Percentiles rank a stretch among this genome's conserved stretches.
phyloP scores from a whole-genome alignment of 2,888 invertebrate genomes.

The Ophraella communa region DNA sequence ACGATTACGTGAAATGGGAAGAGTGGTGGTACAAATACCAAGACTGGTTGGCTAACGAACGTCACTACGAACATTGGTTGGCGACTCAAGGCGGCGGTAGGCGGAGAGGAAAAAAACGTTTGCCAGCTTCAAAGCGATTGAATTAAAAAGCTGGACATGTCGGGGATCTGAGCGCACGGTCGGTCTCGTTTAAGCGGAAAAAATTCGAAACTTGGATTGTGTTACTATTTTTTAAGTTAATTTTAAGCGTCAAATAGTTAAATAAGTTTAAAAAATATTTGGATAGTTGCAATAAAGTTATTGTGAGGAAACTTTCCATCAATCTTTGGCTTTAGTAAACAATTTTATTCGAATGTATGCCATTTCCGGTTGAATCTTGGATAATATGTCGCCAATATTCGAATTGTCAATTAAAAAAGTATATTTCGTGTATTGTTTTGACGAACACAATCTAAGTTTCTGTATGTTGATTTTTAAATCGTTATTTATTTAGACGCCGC shows the following conservation, averaged over 20 bases:
- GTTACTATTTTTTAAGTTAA: neutral
- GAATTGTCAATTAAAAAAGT: too few relatives aligned
- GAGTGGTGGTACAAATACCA: constrained; percentile 95
- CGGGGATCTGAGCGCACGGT: neutral
- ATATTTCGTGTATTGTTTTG: neutral
- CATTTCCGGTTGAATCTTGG: too few relatives aligned
- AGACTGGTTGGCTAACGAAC: constrained; percentile 86
- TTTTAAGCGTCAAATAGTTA: neutral
- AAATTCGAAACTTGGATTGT: neutral
- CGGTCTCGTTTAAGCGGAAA: neutral
- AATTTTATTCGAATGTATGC: too few relatives aligned
- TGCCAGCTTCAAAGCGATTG: constrained; percentile 58
- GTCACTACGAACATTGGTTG: constrained; percentile 77
- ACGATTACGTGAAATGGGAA: constrained; percentile 92
- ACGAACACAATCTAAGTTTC: constrained; percentile 2
- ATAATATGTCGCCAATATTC: too few relatives aligned
- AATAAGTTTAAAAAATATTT: neutral
- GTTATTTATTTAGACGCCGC: neutral
- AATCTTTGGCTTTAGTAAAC: too few relatives aligned
- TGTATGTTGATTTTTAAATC: neutral
- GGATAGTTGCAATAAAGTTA: too few relatives aligned
- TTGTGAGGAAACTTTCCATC: too few relatives aligned
- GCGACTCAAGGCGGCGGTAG: constrained; percentile 55
- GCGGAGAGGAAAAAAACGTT: constrained; percentile 45
- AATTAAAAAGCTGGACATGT: constrained; percentile 45